These are phyloP conservation scores for Hydrozoanthus gracilis DNA, from an alignment of 92 coral and sea anemone genomes.

Conservation along the genomic window DNA sequence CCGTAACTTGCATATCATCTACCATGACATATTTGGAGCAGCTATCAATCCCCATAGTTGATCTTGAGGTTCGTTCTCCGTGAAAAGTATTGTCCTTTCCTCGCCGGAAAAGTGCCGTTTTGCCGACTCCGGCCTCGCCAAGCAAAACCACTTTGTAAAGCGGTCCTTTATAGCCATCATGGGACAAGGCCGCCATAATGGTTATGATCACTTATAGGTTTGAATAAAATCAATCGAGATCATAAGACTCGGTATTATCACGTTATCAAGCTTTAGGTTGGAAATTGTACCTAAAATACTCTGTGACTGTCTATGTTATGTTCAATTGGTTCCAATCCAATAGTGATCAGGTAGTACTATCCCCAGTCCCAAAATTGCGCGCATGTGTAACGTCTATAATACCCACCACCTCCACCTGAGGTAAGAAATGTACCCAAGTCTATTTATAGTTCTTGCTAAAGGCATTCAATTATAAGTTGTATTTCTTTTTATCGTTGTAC, in stretches of 20 bases:
- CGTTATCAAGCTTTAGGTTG: not conserved
- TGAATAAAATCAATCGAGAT: not conserved
- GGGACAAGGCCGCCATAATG: constrained; percentile 72
- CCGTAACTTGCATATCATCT: constrained; percentile 85
- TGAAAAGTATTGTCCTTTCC: constrained; percentile 79
- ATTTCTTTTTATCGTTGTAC: no score
- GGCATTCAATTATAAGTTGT: no score
- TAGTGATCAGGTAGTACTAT: no score
- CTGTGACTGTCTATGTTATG: no score
- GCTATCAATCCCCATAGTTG: constrained; percentile 87
- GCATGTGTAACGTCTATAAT: no score
- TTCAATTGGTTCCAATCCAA: no score
- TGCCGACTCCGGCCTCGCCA: constrained; percentile 96
- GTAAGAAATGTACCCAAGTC: no score
- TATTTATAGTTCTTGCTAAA: no score
- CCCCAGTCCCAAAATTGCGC: not conserved
- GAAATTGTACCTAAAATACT: no score
- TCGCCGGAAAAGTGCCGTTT: constrained; percentile 87
- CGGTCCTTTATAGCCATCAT: constrained; percentile 75
- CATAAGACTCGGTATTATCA: not conserved
- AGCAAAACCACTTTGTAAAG: constrained; percentile 88
- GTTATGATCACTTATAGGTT: not conserved
- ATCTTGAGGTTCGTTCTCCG: constrained; percentile 57
- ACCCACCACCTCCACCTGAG: no score
- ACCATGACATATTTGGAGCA: constrained; percentile 81